A percentile compares a stretch with the other conserved stretches of the same genome.
Conservation (phyloP, 2,888 invertebrate species). For the Phytoseiulus persimilis region DNA sequence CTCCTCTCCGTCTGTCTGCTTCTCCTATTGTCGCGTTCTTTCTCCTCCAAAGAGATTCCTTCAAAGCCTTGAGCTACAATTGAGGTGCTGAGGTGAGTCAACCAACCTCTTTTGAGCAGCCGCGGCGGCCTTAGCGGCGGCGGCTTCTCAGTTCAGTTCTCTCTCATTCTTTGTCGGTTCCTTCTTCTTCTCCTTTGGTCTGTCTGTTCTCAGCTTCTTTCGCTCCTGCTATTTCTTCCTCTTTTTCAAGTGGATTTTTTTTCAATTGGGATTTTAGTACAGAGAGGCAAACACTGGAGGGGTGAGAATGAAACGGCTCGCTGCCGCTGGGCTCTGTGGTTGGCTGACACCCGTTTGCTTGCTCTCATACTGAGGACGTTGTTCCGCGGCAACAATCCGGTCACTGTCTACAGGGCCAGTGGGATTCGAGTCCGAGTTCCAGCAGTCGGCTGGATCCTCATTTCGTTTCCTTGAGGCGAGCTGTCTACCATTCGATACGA, state of each 20-base stretch:
- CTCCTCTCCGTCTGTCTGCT: neutral
- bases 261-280: conserved; percentile 38
- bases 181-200: conserved; percentile 5
- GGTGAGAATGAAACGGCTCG: neutral
- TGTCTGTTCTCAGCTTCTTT: conserved; percentile 11
- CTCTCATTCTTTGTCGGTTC: conserved; percentile 11
- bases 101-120: conserved; percentile 32
- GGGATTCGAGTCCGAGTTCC: neutral
- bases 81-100: conserved; percentile 37
- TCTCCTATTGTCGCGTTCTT: neutral
- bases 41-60: conserved; percentile 24
- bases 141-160: conserved; percentile 24
- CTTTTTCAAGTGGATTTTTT: conserved; percentile 34
- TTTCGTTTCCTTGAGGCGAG: too few species aligned
- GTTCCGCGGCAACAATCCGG: neutral
- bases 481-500: too few species aligned
- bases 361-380: neutral
- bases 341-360: conserved; percentile 10
- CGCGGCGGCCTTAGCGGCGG: conserved; percentile 8
- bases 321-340: neutral
- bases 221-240: conserved; percentile 8
- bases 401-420: neutral
- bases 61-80: conserved; percentile 6
- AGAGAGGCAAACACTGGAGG: conserved; percentile 16
- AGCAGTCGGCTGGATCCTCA: neutral